A percentile compares a stretch with the other conserved stretches of the same genome.
Conservation (phyloP, 1,140 invertebrate species). For the Neomicropteryx cornuta region DNA sequence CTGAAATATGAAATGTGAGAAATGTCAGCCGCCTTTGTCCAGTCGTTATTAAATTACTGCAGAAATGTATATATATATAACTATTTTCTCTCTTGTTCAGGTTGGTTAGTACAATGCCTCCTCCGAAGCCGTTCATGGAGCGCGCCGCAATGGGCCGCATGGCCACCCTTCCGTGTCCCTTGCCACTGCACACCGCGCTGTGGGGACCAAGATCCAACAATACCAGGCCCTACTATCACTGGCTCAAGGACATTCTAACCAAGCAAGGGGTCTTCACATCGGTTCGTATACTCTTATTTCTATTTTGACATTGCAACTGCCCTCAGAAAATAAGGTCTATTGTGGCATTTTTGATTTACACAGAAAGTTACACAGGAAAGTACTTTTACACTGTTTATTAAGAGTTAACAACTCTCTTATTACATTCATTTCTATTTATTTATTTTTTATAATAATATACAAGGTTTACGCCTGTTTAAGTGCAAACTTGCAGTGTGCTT, state of each 20-base stretch:
- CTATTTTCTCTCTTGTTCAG: conserved; percentile 9
- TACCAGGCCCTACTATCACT: conserved; percentile 57
- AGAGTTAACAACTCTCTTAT: too few species aligned
- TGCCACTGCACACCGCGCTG: conserved; percentile 40
- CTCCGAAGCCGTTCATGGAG: conserved; percentile 78
- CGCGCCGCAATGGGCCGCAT: conserved; percentile 53
- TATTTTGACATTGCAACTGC: too few species aligned
- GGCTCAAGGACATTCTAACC: conserved; percentile 72
- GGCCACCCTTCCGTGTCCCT: conserved; percentile 24
- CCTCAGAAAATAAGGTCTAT: too few species aligned
- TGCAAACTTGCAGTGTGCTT: too few species aligned
- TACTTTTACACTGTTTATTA: too few species aligned
- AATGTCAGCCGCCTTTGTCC: background rate
- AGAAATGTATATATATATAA: background rate
- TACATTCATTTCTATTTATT: too few species aligned
- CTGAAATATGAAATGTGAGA: background rate
- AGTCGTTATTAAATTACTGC: background rate
- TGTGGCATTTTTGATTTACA: too few species aligned
- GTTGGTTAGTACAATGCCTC: conserved; percentile 53
- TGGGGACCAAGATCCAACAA: conserved; percentile 56
- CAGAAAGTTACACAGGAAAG: too few species aligned
- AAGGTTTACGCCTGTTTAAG: too few species aligned
- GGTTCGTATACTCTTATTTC: conserved; percentile 17
- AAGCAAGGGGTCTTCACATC: conserved; percentile 82
- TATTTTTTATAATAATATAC: too few species aligned